Base-by-base conservation (phyloP, 2,797 vertebrate species). In the Serranus cabrilla region DNA sequence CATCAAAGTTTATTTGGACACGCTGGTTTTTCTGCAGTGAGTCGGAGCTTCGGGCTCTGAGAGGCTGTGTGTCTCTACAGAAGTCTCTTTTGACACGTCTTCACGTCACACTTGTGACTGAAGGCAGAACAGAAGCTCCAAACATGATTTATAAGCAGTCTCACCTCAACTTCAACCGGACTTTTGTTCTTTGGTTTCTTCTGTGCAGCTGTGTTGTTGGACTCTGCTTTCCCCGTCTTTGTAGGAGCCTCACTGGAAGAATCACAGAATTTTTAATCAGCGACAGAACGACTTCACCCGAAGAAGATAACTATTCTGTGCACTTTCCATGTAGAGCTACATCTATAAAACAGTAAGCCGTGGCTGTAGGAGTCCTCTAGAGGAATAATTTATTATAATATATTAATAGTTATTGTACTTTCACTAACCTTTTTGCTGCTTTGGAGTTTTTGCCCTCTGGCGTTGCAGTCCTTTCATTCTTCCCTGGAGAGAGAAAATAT, bases 221-320 rank as follows among this genome's bases (percentile, higher is more conserved):
- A 17, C 0, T 86, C 75, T 23, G 3, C 47, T 49, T 85, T 89
- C 12, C 42, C 86, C 18, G 10, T 83, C 58, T 90, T 90, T 56
- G 23, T 64, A 39, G 78, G 54, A n/a, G 57, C 23, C 23, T 93
- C 91, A 39, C 93, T 94, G 61, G 3, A 85, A 80, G 12, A 34
- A 34, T 34, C 27, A 85, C 45, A 87, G 31, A 20, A n/a, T 17
- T 10, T 37, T 49, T 0, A 40, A 45, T 83, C 11, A 69, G 57
- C 1, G n/a, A 6, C 10, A 40, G 2, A 11, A 11, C 5, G 13
- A 43, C 27, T 31, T 3, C 27, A 31, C 6, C 27, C 27, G 27
- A 6, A 31, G 3, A 3, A 31, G 27, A 31, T 34, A 7, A 34
- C 7, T 34, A 34, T 34, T 34, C 34, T 27, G 8, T 11, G 2